Evolutionary conservation across 2,888 invertebrate genomes (phyloP).

Genomic region (Tanytarsus gracilentus): DNA sequence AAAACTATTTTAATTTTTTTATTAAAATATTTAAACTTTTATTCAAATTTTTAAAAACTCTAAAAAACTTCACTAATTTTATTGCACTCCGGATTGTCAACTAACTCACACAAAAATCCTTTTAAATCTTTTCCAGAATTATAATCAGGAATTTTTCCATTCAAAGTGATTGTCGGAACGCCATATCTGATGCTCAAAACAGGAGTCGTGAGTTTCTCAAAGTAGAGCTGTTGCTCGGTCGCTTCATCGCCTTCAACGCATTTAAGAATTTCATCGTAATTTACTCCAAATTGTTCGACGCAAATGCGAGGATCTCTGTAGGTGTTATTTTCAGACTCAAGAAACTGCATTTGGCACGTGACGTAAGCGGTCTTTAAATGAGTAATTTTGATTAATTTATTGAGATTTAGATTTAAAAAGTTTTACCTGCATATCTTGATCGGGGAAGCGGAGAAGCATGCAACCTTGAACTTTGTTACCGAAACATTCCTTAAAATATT

Average conservation of each 20-base stretch:
- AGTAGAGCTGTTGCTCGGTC: constrained; percentile 43
- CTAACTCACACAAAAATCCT: too few relatives aligned
- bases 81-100: too few relatives aligned
- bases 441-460: constrained; percentile 41
- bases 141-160: constrained; percentile 41
- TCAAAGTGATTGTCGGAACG: constrained; percentile 47
- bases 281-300: constrained; percentile 39
- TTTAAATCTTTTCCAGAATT: too few relatives aligned
- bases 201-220: constrained; percentile 43
- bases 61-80: too few relatives aligned
- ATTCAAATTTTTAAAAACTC: too few relatives aligned
- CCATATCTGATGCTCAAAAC: constrained; percentile 34
- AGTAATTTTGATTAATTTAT: constrained; percentile 34
- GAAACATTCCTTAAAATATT: constrained; percentile 47
- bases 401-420: constrained; percentile 14
- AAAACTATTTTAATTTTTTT: too few relatives aligned
- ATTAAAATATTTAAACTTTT: too few relatives aligned
- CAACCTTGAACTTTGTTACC: constrained; percentile 58
- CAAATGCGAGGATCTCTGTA: constrained; percentile 39
- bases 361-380: constrained; percentile 42
- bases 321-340: too few relatives aligned
- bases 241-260: constrained; percentile 43
- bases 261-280: constrained; percentile 38
- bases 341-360: constrained; percentile 47
- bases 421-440: constrained; percentile 37